Evolutionary conservation across 2,888 invertebrate genomes (phyloP).

Genomic region (Morpho helenor): DNA sequence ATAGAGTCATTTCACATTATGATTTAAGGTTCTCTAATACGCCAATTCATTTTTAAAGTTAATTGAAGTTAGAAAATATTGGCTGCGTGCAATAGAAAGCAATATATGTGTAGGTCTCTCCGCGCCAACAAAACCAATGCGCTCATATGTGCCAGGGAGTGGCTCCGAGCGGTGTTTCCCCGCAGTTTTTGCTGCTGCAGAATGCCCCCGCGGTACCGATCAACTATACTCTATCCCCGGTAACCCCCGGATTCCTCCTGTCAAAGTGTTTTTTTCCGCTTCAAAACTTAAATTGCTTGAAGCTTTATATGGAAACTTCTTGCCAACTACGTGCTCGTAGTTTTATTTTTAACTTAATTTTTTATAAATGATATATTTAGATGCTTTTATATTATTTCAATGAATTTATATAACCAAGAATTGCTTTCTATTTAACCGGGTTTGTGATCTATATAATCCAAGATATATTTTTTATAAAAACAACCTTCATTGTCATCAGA

Average conservation of each 20-base stretch:
- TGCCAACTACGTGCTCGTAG: not conserved
- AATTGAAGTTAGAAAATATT: too few species aligned
- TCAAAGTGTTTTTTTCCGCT: conserved; percentile 45
- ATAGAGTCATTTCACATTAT: too few species aligned
- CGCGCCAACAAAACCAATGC: conserved; percentile 61
- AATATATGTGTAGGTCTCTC: conserved; percentile 59
- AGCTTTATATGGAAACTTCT: conserved; percentile 26
- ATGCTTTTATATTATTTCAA: too few species aligned
- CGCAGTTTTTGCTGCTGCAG: conserved; percentile 42
- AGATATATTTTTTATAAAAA: too few species aligned
- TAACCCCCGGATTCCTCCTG: conserved; percentile 47
- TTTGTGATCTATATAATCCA: too few species aligned
- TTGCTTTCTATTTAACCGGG: too few species aligned
- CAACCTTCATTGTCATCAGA: too few species aligned
- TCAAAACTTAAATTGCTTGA: conserved; percentile 41
- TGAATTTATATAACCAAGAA: too few species aligned
- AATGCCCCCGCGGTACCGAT: conserved; percentile 54
- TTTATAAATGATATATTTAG: not conserved
- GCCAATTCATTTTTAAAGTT: too few species aligned
- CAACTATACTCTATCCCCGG: conserved; percentile 69
- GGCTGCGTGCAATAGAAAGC: conserved; percentile 4
- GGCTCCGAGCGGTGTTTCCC: conserved; percentile 64
- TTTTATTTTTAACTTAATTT: conserved; percentile 3
- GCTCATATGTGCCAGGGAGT: conserved; percentile 56
- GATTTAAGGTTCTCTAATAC: too few species aligned